Evolutionary conservation across 92 coral and sea anemone species (phyloP), one percentile per base, ranked within the genome.

Genomic region (Pocillopora grandis): DNA sequence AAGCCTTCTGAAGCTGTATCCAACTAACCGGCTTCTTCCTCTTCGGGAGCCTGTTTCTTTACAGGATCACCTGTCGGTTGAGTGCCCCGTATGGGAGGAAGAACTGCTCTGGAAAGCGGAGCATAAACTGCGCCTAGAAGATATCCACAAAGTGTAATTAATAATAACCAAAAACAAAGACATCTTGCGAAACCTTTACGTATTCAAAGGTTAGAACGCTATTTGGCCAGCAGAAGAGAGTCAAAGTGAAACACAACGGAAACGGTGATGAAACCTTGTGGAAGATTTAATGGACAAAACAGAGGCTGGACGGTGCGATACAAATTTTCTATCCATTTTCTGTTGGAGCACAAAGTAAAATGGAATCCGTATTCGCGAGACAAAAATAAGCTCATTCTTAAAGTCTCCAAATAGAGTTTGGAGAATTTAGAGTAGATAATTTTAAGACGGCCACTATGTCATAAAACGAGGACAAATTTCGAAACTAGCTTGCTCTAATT

Each of bases 71-170:
- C 64, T 23, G 58, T 13, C 10, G 73, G 65, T 11, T 52, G 73
- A 16, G 10, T 72, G 64, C 73, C 85, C 19, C 86, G 86, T 65
- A 86, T 86, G 49, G 89, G 87, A 21, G 89, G 89, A 37, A 84
- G 76, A 18, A 42, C 82, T 19, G 75, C 33, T 76, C 88, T 58
- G 37, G 64, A 16, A 9, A 73, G 31, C 13, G 86, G 80, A 3
- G 18, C 55, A 21, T 8, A 16, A 52, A 17, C 37, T 2, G 16
- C 56, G 18, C 48, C 78, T 81, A 48, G 58, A 60, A 42, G 8
- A 42, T 42, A 42, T 3, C 4, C 4, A 42, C 52, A 42, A 27
- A 27, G 52, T 2, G 5, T 42, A 3, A 42, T 3, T 7, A 3
- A 42, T 42, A 42, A 42, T 42, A 42, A 42, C 52, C 52, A 42